Base-by-base conservation (phyloP, 2,113 vertebrate genomes). In the Aphyosemion australe region DNA sequence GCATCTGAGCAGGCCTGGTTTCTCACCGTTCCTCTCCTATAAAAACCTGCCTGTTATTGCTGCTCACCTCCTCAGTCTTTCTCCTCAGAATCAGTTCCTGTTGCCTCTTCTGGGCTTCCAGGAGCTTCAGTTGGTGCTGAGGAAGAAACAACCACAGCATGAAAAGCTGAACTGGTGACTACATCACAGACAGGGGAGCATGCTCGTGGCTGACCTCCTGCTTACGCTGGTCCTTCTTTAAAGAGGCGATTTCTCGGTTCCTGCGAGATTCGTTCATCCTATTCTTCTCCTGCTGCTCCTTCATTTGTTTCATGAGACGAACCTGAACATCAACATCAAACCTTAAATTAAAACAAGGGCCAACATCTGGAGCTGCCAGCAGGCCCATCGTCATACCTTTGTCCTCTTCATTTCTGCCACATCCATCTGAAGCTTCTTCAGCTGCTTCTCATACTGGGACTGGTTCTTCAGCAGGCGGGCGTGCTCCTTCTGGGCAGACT, bases 221-320 rank as follows among this genome's bases (percentile, higher is more conserved):
- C 64, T 96, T 98, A 59, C 97, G 94, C 34, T 99, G 97, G 82
- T 98, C 97, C 80, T 99, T 99, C 90, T 96, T 99, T 53, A 99
- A 89, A 1, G 96, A 93, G 4, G 97, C 95, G 41, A 99, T 98
- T 85, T 99, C 97, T 79, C 95, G 87, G 15, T 94, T 99, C 81
- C 97, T 92, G 79, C 95, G 94, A 20, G 95, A 94, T 69, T 99
- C 97, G 4, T 94, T 95, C 94, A 96, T 84, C 59, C 97, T 91
- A 74, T 94, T 96, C 85, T 95, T 99, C 87, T 99, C 97, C 89
- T 99, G 97, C 62, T 99, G 96, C 84, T 99, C 97, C 84, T 98
- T 98, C 96, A 99, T 99, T 91, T 99, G 95, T 82, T 97, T 98
- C 97, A 99, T 99, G 71, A 99, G 91, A 41, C 97, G 95, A 55